Conservation (phyloP, 1,140 invertebrate species). For the Homalodisca vitripennis region DNA sequence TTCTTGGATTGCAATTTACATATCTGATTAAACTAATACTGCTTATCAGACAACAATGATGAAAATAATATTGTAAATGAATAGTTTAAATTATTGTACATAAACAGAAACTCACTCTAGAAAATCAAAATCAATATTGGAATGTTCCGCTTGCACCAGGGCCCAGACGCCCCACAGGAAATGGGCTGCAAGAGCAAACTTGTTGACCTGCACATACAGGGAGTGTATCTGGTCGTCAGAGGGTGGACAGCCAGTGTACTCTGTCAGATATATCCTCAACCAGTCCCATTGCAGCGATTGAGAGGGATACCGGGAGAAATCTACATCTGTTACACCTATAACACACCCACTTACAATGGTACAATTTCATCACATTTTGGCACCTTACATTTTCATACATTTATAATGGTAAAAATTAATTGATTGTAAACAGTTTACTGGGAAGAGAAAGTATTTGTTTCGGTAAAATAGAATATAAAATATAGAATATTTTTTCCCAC, state of each 20-base stretch:
- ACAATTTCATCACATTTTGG: no score
- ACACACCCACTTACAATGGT: constrained; percentile 43
- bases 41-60: no score
- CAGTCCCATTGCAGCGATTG: constrained; percentile 79
- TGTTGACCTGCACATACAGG: constrained; percentile 75
- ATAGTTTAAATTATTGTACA: no score
- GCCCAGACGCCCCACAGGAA: constrained; percentile 94
- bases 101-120: constrained; percentile 66
- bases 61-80: no score
- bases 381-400: no score
- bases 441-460: no score
- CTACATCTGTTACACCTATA: constrained; percentile 68
- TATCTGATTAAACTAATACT: no score
- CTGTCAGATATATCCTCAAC: constrained; percentile 72
- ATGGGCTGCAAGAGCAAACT: constrained; percentile 77
- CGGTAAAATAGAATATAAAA: no score
- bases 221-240: constrained; percentile 61
- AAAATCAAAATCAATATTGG: constrained; percentile 93
- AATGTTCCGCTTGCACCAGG: constrained; percentile 86
- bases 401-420: no score
- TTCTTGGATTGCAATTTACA: no score
- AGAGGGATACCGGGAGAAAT: constrained; percentile 77
- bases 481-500: no score
- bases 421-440: no score
- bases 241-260: constrained; percentile 53